Base-by-base conservation (phyloP, 1,140 invertebrate genomes). In the Hypsibius dujardini region DNA sequence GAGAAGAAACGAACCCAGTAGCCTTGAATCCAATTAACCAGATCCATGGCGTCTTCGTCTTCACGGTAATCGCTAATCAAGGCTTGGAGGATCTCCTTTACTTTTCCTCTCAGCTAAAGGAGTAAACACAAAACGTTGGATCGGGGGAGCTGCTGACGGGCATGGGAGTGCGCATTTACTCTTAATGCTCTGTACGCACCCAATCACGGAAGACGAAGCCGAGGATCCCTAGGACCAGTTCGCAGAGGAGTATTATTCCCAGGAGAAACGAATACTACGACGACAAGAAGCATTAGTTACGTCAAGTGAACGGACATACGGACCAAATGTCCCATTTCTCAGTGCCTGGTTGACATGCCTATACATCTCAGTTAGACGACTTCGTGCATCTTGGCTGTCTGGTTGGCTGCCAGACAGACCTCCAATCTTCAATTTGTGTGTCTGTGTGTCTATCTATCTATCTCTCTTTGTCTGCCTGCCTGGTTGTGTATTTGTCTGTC, bases 21-120 rank as follows among this genome's bases (percentile, higher is more conserved):
- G 82, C 92, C 89, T 81, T 98, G 94, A 74, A 97, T 95, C 92
- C 94, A 97, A 79, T 98, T 94, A 74, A 98, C 95, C 15, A 98
- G 83, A 81, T 96, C 94, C 79, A 98, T 94, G 77, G 96, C 87
- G 82, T 98, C 94, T 7, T 90, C 90, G 83, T 98, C 94, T 80
- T 97, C 94, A 76, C 94, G 84, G 79, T 98, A 98, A 78, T 92
- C 90, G 28, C 91, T 88, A 72, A 96, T 95, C 79, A 95, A 94
- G 2, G 88, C 88, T 80, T 92, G 89, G 76, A 95, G 88, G 45
- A 91, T 90, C 75, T 85, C 87, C 46, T 91, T 90, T 3, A 92
- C 90, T 84, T 95, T 90, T 72, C 87, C 85, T 81, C 93, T 92
- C 71, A 95, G 92, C 91, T 84, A 77, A 71, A 74, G 74, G 70